Evolutionary conservation across 2,113 vertebrate species (phyloP), one percentile per base, ranked within the genome.

Genomic region (Anas platyrhynchos): DNA sequence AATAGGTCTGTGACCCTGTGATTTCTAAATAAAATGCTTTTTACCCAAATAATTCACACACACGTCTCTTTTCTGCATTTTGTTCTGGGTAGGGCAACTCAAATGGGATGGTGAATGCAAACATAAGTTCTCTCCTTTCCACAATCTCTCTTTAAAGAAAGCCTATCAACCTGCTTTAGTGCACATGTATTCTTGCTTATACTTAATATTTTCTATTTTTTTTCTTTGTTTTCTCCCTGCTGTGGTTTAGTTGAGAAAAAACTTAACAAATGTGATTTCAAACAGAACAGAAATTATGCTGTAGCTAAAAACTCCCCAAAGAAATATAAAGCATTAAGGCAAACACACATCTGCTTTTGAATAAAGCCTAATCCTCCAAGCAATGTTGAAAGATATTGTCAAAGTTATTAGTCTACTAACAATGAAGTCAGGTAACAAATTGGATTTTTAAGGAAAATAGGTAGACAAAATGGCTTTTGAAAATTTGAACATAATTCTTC

Each of bases 351-450:
- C 92, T 98, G 95, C 65, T 76, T 86, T 92, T 66, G 91, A 97
- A 94, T 93, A 80, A 78, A 84, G 69, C 4, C 66, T 81, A 94
- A 89, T 97, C 65, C 90, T 93, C 72, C 68, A 90, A 96, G 46
- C 52, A 69, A 71, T 10, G 34, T 94, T 91, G 63, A 93, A 97
- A 96, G 85, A 62, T 56, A 18, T 66, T 91, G 67, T 58, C 77
- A 90, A 83, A 93, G 83, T 89, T 96, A 97, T 94, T 97, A 96
- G 34, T 88, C 94, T 92, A 71, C 44, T 96, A 97, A 96, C 63
- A 95, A 58, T 62, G 56, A 96, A 89, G 69, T 67, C 43, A 86
- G 91, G 72, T 88, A 88, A 89, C 55, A 95, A 88, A 94, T 29
- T 89, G 58, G 88, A 85, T 94, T 94, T 89, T 93, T 16, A 73